Conservation (phyloP, 64 coral and sea anemone species). For the Montipora foliosa region DNA sequence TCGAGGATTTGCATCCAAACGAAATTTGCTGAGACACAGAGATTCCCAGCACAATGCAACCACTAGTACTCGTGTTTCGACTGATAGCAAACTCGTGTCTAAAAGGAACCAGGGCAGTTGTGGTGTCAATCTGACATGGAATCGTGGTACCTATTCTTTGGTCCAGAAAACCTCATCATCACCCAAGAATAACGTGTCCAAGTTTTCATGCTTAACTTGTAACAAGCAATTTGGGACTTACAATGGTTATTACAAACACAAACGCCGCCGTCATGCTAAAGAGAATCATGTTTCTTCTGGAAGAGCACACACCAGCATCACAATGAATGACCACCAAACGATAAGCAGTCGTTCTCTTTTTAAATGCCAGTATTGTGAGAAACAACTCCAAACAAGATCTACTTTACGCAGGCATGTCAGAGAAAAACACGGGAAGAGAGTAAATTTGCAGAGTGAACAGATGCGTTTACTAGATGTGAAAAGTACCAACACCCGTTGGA, state of each 20-base stretch:
- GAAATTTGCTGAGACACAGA: not conserved
- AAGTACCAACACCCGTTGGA: not conserved
- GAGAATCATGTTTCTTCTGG: not conserved
- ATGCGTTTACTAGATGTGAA: not conserved
- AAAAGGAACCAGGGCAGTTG: not conserved
- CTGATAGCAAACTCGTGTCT: not conserved
- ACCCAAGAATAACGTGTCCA: not conserved
- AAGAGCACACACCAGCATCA: not conserved
- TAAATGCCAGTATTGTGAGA: not conserved
- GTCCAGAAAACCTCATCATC: not conserved
- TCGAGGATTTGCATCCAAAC: not conserved
- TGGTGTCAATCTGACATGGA: not conserved
- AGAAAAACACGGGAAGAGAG: not conserved
- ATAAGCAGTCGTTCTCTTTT: not conserved
- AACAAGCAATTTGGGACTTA: not conserved
- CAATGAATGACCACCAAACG: not conserved
- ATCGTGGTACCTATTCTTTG: not conserved
- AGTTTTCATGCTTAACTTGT: not conserved
- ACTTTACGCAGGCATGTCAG: not conserved
- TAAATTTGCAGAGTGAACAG: not conserved
- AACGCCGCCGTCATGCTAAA: not conserved
- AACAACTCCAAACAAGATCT: not conserved
- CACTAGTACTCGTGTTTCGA: not conserved
- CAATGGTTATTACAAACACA: not conserved
- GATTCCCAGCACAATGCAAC: not conserved